Base-by-base conservation (phyloP, 2,113 vertebrate genomes). In the Capricornis sumatraensis region DNA sequence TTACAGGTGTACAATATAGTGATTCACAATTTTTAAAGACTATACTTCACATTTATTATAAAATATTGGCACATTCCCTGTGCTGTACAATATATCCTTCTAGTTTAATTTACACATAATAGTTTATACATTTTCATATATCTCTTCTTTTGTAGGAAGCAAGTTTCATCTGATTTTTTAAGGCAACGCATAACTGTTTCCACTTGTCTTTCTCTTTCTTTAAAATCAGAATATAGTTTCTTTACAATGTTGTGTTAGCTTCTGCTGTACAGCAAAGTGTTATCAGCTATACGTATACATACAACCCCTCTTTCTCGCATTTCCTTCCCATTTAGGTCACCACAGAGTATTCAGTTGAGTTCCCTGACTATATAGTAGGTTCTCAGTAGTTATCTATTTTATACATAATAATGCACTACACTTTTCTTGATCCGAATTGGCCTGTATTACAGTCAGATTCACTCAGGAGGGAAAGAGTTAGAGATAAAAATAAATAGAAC, bases 341-440 rank as follows among this genome's bases (percentile, higher is more conserved):
- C 36, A 43, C 71, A 43, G 40, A 76, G 6, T 76, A 76, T 15
- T 43, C 71, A 76, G 12, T 7, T 43, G 71, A 76, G 40, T 43
- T 43, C 23, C n/a, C 71, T 76, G 23, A 76, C 71, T 76, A 43
- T 43, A 76, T 5, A 27, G 71, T 27, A 43, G 71, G 40, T 76
- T 76, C 23, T 43, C 71, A 76, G 27, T 76, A 43, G 71, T 76
- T 43, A 76, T 7, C 71, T 76, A 76, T 14, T 43, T 27, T 76
- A 76, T 8, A 76, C 40, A 27, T 43, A 76, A 27, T 43, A 43
- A 76, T 43, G 40, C 23, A 27, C 40, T 27, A 43, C 71, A 43
- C 40, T 76, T 94, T 81, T 88, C 95, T 86, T 90, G 40, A 62
- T 94, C 58, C 95, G 60, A 90, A 91, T 7, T 93, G 85, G 74